These are phyloP conservation scores for Sminthurinus signatus DNA, from an alignment of 1,140 invertebrate genomes.

Conservation along the genomic window DNA sequence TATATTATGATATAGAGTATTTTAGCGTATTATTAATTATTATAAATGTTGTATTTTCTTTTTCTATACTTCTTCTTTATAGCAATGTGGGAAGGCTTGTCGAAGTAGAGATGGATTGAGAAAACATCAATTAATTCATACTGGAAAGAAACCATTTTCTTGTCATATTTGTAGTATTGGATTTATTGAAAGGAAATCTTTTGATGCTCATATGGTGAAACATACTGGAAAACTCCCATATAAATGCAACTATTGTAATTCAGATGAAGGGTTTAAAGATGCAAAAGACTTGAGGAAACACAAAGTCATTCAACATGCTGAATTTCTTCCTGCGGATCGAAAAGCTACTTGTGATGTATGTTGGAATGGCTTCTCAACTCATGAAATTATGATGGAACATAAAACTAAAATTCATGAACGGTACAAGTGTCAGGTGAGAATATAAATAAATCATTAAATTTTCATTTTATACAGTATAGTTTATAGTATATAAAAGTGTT, in stretches of 20 bases:
- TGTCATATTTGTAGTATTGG: constrained; percentile 59
- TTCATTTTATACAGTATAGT: neutral
- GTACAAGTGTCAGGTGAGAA: constrained; percentile 34
- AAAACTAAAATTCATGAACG: constrained; percentile 25
- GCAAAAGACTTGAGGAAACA: constrained; percentile 25
- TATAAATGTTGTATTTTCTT: no score
- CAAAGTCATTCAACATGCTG: constrained; percentile 19
- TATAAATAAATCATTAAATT: neutral
- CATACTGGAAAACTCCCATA: constrained; percentile 29
- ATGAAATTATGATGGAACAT: constrained; percentile 20
- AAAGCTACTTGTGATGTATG: constrained; percentile 30
- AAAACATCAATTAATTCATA: constrained; percentile 51
- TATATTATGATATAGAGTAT: no score
- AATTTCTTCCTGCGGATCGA: constrained; percentile 6
- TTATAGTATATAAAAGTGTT: neutral
- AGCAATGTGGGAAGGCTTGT: constrained; percentile 29
- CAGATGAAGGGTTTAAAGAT: constrained; percentile 32
- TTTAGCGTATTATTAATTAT: no score
- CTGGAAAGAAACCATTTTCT: constrained; percentile 57
- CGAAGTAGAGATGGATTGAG: constrained; percentile 41
- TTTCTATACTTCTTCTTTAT: no score
- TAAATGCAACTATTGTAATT: constrained; percentile 24
- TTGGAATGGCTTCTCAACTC: constrained; percentile 26
- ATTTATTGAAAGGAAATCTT: constrained; percentile 46
- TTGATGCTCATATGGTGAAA: constrained; percentile 32